phyloP scores from a whole-genome alignment of 2,797 vertebrate species.

The Streptopelia turtur region DNA sequence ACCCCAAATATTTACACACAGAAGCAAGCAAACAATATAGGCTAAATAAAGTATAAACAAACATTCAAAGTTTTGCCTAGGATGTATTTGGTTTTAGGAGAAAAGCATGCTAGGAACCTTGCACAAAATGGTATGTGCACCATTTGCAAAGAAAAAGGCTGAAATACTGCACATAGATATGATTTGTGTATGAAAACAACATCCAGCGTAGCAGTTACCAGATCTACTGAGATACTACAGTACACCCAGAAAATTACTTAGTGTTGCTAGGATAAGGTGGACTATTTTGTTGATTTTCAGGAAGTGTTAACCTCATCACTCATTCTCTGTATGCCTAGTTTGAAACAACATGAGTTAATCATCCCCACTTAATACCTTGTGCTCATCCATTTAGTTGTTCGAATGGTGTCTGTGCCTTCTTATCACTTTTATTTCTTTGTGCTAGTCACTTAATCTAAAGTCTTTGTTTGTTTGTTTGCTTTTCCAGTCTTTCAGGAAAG shows the following conservation, averaged over 20 bases:
- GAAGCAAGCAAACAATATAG: background rate
- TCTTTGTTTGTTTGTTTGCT: accelerated
- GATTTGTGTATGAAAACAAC: background rate
- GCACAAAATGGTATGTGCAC: background rate
- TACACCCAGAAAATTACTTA: background rate
- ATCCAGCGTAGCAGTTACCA: background rate
- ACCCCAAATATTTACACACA: background rate
- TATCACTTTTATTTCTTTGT: background rate
- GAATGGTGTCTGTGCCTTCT: background rate
- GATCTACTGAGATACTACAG: background rate
- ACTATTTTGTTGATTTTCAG: background rate
- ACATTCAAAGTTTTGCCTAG: background rate
- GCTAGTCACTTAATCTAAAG: background rate
- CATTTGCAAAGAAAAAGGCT: background rate
- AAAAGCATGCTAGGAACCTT: background rate
- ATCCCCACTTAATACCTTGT: background rate
- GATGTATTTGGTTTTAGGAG: background rate
- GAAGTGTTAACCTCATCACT: background rate
- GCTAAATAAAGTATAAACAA: background rate
- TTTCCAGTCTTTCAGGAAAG: background rate
- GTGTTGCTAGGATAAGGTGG: background rate
- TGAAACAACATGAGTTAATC: background rate
- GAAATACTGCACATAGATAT: background rate
- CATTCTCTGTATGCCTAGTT: background rate
- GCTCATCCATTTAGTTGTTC: background rate